phyloP scores from a whole-genome alignment of 2,888 invertebrate species.

The Diaperis boleti region DNA sequence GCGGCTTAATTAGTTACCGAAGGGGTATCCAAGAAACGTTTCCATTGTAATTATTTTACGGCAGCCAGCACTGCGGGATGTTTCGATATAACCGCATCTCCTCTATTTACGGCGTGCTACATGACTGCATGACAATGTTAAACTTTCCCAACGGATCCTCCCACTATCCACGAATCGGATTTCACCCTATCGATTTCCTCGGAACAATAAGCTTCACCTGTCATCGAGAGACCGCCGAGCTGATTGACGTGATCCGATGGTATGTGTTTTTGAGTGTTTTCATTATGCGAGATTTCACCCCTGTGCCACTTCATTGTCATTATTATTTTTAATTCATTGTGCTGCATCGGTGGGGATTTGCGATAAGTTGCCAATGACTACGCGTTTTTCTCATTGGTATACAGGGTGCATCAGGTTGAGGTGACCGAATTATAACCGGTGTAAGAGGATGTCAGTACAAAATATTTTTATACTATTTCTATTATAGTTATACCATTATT shows the following conservation, averaged over 20 bases:
- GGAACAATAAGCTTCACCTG: conserved; percentile 42
- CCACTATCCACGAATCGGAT: conserved; percentile 26
- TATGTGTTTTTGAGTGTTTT: conserved; percentile 36
- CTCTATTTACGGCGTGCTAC: conserved; percentile 26
- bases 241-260: conserved; percentile 34
- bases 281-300: conserved; percentile 21
- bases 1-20: conserved; percentile 12
- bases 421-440: too few relatives aligned
- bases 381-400: too few relatives aligned
- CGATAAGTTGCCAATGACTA: conserved; percentile 4
- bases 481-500: too few relatives aligned
- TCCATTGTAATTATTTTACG: conserved; percentile 9
- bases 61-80: neutral
- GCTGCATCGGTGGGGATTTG: neutral
- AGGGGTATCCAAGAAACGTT: conserved; percentile 2
- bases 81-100: neutral
- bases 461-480: too few relatives aligned
- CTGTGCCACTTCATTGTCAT: conserved; percentile 7
- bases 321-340: neutral
- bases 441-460: too few relatives aligned
- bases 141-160: conserved; percentile 16
- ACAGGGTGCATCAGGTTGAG: too few relatives aligned
- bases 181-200: conserved; percentile 33
- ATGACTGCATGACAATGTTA: conserved; percentile 31
- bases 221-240: conserved; percentile 31